Evolutionary conservation across 2,888 invertebrate genomes (phyloP).

Genomic region (Malthinus seriepunctatus): DNA sequence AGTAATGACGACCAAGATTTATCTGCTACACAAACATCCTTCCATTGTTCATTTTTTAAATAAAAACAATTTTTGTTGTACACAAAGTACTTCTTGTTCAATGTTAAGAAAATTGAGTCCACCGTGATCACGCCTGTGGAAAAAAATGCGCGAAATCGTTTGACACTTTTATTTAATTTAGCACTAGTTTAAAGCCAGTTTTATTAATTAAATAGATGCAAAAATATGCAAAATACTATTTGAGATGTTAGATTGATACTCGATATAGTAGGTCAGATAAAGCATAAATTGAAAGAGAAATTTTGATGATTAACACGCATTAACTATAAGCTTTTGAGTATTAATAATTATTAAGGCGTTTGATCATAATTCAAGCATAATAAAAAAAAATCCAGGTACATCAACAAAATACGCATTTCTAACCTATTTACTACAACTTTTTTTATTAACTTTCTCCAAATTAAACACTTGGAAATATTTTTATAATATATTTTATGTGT

Average conservation of each 20-base stretch:
- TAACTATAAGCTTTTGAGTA: conserved; percentile 1
- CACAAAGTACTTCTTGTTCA: background rate
- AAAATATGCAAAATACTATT: too few relatives aligned
- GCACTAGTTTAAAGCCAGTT: too few relatives aligned
- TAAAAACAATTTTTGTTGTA: background rate
- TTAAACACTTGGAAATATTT: conserved; percentile 4
- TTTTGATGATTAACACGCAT: conserved; percentile 9
- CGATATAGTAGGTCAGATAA: conserved; percentile 8
- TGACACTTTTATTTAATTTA: too few relatives aligned
- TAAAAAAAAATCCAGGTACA: background rate
- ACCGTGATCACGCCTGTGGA: too few relatives aligned
- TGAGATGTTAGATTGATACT: too few relatives aligned
- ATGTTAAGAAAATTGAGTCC: too few relatives aligned
- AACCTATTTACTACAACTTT: conserved; percentile 6
- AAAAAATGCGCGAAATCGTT: too few relatives aligned
- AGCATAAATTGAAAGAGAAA: conserved; percentile 24
- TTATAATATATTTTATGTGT: background rate
- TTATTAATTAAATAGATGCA: too few relatives aligned
- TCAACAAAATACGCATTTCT: conserved; percentile 5
- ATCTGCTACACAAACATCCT: conserved; percentile 19
- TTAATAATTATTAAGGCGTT: background rate
- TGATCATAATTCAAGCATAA: conserved; percentile 5
- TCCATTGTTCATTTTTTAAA: conserved; percentile 20
- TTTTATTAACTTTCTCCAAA: conserved; percentile 20
- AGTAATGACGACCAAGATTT: conserved; percentile 31